Base-by-base conservation (phyloP, 2,888 invertebrate genomes). In the Dasysyrphus albostriatus region DNA sequence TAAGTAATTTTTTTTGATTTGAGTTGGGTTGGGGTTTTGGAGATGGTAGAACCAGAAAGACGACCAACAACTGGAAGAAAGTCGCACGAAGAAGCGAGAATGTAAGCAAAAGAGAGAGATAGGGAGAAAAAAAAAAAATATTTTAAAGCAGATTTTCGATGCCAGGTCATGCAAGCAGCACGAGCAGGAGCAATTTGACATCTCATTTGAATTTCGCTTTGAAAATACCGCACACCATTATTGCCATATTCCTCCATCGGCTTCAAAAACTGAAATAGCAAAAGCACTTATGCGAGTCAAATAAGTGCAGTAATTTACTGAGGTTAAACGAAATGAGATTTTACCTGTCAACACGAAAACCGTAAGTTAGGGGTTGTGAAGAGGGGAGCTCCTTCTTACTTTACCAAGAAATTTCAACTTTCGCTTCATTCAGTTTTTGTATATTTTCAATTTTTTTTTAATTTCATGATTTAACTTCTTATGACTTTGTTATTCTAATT, bases 281-380 rank as follows among this genome's bases (percentile, higher is more conserved):
- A 39, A 54, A 39, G 69, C 32, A 69, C 10, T 61, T 42, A 63
- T 39, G 37, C n/a, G 49, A 51, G 19, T 5, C 49, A 44, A 70
- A 54, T 63, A 34, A 78, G 70, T 70, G 78, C 54, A 78, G 61
- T 59, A 72, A 78, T 63, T 78, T 72, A 76, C 49, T 77, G 49
- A 49, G 51, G 69, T 51, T 77, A 56, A 72, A 63, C 24, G 51
- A 74, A 67, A 74, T 74, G 80, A 32, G 74, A 58, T 42, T 79
- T 72, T 32, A 79, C 74, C 74, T 79, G 56, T 73, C 73, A 67
- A 19, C 12, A 49, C 7, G 39, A 58, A 34, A 59, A 5, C 6
- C 5, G 37, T 10, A 19, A 4, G 2, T 0, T 1, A n/a, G 1
- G 19, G 19, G 39, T 14, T 12, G 8, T 10, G 14, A 7, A 29